Base-by-base conservation (phyloP, 2,888 invertebrate genomes). In the Halocaridina rubra region DNA sequence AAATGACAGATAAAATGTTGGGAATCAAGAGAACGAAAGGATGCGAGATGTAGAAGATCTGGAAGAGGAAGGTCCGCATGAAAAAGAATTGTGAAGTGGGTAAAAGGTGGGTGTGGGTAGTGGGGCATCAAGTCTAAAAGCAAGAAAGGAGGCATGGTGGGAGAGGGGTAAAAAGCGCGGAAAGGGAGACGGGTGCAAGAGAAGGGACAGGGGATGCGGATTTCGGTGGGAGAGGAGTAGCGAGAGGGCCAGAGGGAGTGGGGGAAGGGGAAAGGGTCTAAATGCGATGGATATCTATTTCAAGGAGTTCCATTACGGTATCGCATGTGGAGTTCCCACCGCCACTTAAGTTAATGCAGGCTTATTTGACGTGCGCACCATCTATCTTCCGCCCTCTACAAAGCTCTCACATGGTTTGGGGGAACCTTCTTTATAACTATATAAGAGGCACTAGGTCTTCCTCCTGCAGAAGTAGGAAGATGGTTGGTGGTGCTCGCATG, bases 201-300 rank as follows among this genome's bases (percentile, higher is more conserved):
- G 16, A 13, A 46, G 46, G 46, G 46, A 46, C 16, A 16, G 46
- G 16, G 46, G 16, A 46, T 46, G 46, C 13, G 46, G 46, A 16
- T 13, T 10, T 13, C 16, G 46, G 46, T 10, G 19, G 61, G 61
- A 19, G 61, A n/a, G 1, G 19, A 19, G 19, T 61, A 13, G 61
- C 10, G 61, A 10, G 61, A 10, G 61, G 1, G 22, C 0, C 22
- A 19, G 69, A 30, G 53, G 75, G 46, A 22, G 19, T 5, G 71
- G 75, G 59, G 24, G 74, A 33, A 22, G 76, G n/a, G 46, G 32
- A n/a, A 33, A 53, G 81, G 74, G 75, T 30, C 81, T 81, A 81
- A 81, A 81, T 81, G 81, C 81, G 81, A 81, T 81, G 81, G 81
- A 81, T 81, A 81, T 81, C 81, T 81, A 81, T 81, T 81, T 81